Conservation (phyloP, 2,888 invertebrate genomes). For the Pterostichus niger region DNA sequence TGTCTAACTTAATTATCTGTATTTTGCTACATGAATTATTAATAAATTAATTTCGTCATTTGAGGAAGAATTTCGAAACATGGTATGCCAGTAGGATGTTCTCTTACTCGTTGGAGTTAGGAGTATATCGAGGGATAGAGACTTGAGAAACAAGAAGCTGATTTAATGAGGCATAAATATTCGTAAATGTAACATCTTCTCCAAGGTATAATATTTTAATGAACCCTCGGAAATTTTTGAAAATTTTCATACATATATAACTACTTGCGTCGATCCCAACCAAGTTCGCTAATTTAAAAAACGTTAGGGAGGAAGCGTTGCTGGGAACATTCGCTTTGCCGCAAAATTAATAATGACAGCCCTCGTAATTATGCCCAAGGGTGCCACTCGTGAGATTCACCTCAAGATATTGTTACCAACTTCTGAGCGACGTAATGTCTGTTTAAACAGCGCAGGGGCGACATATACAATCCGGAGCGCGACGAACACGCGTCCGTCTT, state of each 20-base stretch:
- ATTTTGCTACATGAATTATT: conserved; percentile 32
- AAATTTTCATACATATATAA: conserved; percentile 52
- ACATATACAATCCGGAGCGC: conserved; percentile 27
- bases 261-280: conserved; percentile 36
- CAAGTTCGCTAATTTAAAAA: conserved; percentile 52
- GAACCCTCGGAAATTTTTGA: conserved; percentile 41
- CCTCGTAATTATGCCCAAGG: conserved; percentile 68
- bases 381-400: conserved; percentile 65
- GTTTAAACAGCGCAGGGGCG: conserved; percentile 60
- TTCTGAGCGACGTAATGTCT: conserved; percentile 64
- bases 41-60: conserved; percentile 28
- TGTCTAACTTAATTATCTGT: conserved; percentile 17
- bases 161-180: conserved; percentile 55
- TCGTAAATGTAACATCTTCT: conserved; percentile 42
- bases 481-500: neutral
- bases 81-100: neutral
- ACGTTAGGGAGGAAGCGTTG: conserved; percentile 23
- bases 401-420: conserved; percentile 64
- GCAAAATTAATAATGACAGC: conserved; percentile 67
- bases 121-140: too few relatives aligned
- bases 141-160: conserved; percentile 18
- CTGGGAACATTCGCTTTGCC: conserved; percentile 55
- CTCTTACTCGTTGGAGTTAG: neutral
- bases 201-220: conserved; percentile 48
- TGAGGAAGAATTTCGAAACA: neutral